phyloP scores from a whole-genome alignment of 2,113 vertebrate genomes.

The Platysteira castanea region DNA sequence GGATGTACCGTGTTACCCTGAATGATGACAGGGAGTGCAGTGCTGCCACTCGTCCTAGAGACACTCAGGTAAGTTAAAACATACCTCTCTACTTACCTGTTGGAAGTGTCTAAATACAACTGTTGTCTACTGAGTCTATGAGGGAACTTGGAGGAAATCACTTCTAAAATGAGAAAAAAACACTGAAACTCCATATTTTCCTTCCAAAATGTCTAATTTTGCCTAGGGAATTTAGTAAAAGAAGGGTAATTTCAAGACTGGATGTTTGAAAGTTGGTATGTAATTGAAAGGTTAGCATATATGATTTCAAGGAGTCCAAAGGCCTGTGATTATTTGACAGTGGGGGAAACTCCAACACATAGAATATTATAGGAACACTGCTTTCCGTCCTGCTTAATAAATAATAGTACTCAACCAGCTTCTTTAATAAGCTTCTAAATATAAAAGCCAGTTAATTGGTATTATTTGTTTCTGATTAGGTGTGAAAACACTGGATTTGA shows the following conservation, averaged over 20 bases:
- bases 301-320: background rate
- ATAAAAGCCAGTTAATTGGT: background rate
- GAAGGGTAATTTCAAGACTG: background rate
- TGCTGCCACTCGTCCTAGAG: slow-evolving; percentile 79
- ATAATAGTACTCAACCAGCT: background rate
- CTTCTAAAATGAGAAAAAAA: background rate
- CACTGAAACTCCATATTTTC: background rate
- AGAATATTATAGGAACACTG: background rate
- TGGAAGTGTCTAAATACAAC: background rate
- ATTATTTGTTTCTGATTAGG: background rate
- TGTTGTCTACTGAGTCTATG: background rate
- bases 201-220: background rate
- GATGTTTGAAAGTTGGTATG: background rate
- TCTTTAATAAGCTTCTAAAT: background rate
- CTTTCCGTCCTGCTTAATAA: background rate
- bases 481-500: background rate
- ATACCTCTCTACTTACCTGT: background rate
- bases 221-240: background rate
- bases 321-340: background rate
- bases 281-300: background rate
- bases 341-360: background rate
- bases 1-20: slow-evolving; percentile 68
- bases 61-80: slow-evolving; percentile 80
- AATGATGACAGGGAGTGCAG: slow-evolving; percentile 84
- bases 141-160: background rate